These are phyloP conservation scores for Agrilus mali DNA, from an alignment of 2,888 invertebrate genomes.

Conservation along the genomic window DNA sequence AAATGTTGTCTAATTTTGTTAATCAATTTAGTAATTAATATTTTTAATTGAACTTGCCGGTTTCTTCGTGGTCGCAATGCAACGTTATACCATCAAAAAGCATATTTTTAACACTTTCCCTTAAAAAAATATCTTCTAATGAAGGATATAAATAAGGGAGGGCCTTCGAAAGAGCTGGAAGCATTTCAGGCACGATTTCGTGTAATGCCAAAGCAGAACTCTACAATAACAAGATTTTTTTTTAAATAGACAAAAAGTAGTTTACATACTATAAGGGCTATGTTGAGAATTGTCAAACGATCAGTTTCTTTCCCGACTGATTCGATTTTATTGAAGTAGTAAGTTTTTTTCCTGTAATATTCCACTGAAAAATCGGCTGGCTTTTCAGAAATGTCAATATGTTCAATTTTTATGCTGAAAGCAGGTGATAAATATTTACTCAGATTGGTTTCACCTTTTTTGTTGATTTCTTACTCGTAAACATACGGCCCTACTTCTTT, in stretches of 20 bases:
- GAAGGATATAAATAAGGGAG: conserved; percentile 40
- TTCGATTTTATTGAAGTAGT: conserved; percentile 38
- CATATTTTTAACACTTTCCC: conserved; percentile 38
- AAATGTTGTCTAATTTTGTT: no score
- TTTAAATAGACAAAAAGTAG: conserved; percentile 3
- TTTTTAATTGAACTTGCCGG: conserved; percentile 38
- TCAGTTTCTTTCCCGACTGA: conserved; percentile 39
- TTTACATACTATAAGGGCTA: conserved; percentile 46
- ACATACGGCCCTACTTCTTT: conserved; percentile 50
- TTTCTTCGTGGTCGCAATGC: conserved; percentile 36
- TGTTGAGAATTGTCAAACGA: conserved; percentile 42
- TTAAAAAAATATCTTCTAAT: conserved; percentile 38
- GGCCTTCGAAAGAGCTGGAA: conserved; percentile 38
- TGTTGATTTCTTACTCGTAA: conserved; percentile 40
- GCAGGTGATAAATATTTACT: conserved; percentile 25
- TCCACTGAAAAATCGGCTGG: conserved; percentile 43
- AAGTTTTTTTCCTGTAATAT: conserved; percentile 40
- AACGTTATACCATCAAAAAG: conserved; percentile 45
- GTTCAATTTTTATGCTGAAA: conserved; percentile 19
- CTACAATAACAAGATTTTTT: no score
- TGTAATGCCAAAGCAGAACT: conserved; percentile 19
- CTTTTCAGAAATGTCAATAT: conserved; percentile 15
- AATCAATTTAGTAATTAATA: no score
- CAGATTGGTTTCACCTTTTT: conserved; percentile 14
- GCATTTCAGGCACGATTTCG: conserved; percentile 11